Conservation (phyloP, 2,113 vertebrate genomes). For the Gadus chalcogrammus region DNA sequence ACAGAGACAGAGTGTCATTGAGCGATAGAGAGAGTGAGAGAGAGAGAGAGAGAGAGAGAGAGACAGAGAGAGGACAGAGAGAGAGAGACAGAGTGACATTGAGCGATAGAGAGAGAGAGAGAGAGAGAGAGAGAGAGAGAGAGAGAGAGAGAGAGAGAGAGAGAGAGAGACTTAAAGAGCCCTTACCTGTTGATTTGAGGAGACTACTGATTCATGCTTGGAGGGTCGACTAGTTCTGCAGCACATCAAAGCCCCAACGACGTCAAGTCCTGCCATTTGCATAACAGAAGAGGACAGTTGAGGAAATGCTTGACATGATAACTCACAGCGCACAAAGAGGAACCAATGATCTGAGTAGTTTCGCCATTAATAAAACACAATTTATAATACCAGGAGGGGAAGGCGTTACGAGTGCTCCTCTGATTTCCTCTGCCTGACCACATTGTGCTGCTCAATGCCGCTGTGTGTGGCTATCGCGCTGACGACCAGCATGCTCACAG, state of each 20-base stretch:
- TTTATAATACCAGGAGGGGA: neutral
- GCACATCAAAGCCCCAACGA: slow-evolving; percentile 50
- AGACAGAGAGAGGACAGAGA: too few relatives aligned
- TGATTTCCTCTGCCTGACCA: slow-evolving; percentile 39
- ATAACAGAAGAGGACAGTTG: slow-evolving; percentile 31
- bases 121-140: too few relatives aligned
- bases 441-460: slow-evolving; percentile 25
- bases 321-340: slow-evolving; percentile 9
- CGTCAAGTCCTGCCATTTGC: slow-evolving; percentile 57
- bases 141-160: too few relatives aligned
- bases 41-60: too few relatives aligned
- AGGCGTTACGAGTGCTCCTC: slow-evolving; percentile 19
- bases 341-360: slow-evolving; percentile 7
- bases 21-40: too few relatives aligned
- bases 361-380: neutral
- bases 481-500: slow-evolving; percentile 40
- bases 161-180: neutral
- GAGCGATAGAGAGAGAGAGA: too few relatives aligned
- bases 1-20: too few relatives aligned
- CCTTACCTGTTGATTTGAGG: slow-evolving; percentile 56
- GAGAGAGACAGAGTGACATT: too few relatives aligned
- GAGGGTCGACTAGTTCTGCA: slow-evolving; percentile 32
- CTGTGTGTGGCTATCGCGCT: slow-evolving; percentile 33
- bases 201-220: slow-evolving; percentile 51
- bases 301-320: slow-evolving; percentile 15